Evolutionary conservation across 2,113 vertebrate species (phyloP).

Genomic region (Thomomys bottae): DNA sequence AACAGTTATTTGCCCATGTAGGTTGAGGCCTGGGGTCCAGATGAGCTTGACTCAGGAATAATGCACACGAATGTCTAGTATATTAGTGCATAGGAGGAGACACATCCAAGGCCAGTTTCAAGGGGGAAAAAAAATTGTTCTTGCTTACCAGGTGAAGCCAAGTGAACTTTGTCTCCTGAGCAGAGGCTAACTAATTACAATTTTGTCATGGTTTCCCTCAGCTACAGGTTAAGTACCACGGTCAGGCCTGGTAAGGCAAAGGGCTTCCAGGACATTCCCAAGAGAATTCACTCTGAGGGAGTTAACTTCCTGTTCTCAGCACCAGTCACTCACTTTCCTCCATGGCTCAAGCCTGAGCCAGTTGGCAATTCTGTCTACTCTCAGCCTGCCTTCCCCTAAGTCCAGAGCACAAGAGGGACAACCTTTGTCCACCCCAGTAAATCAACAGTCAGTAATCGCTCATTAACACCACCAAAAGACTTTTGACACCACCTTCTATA

Average conservation of each 20-base stretch:
- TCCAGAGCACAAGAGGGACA: background rate
- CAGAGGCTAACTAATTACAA: background rate
- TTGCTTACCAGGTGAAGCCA: background rate
- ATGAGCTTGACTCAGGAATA: background rate
- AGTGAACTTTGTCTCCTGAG: conserved; percentile 11
- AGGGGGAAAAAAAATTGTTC: background rate
- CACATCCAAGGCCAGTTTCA: conserved; percentile 30
- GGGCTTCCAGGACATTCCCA: background rate
- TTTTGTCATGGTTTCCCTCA: background rate
- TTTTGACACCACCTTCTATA: too few species aligned
- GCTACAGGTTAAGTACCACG: conserved; percentile 10
- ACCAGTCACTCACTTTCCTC: background rate
- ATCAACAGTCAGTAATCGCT: too few species aligned
- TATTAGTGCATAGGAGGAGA: conserved; percentile 27
- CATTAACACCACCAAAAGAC: too few species aligned
- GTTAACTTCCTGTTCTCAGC: background rate
- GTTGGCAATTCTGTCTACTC: background rate
- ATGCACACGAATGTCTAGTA: background rate
- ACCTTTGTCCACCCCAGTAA: too few species aligned
- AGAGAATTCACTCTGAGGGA: background rate
- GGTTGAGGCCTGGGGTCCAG: background rate
- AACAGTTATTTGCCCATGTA: too few species aligned
- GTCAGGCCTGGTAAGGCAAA: background rate
- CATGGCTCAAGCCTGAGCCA: too few species aligned
- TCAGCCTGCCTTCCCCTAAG: background rate